phyloP scores from a whole-genome alignment of 1,140 invertebrate genomes.

The Batillaria attramentaria region DNA sequence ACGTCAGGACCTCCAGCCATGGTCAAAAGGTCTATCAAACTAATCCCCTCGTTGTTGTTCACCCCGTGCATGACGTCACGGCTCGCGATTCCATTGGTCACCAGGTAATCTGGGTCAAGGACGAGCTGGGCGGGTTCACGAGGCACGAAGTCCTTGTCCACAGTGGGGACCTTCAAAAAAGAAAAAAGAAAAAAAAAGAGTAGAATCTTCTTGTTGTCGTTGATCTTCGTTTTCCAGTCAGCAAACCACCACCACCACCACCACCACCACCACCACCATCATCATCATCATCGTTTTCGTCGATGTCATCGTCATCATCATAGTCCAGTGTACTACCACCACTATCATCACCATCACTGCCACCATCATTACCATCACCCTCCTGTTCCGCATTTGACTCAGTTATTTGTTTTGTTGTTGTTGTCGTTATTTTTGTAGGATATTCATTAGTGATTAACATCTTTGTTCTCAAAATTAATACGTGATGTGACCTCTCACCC shows the following conservation, averaged over 20 bases:
- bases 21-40: neutral
- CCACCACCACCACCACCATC: neutral
- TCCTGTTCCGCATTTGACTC: neutral
- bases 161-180: constrained; percentile 29
- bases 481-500: neutral
- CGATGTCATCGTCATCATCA: neutral
- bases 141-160: constrained; percentile 39
- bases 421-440: too few relatives aligned
- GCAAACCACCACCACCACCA: neutral
- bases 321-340: neutral
- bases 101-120: constrained; percentile 20
- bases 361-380: neutral
- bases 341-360: neutral
- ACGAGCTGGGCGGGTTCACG: constrained; percentile 24
- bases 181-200: neutral
- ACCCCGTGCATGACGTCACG: constrained; percentile 19
- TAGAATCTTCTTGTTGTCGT: neutral
- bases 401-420: too few relatives aligned
- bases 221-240: neutral
- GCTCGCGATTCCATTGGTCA: neutral
- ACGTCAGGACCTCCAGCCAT: too few relatives aligned
- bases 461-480: neutral
- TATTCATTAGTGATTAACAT: neutral
- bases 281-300: neutral
- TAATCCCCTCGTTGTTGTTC: constrained; percentile 16